phyloP scores from a whole-genome alignment of 2,113 vertebrate genomes.

The Vidua macroura region DNA sequence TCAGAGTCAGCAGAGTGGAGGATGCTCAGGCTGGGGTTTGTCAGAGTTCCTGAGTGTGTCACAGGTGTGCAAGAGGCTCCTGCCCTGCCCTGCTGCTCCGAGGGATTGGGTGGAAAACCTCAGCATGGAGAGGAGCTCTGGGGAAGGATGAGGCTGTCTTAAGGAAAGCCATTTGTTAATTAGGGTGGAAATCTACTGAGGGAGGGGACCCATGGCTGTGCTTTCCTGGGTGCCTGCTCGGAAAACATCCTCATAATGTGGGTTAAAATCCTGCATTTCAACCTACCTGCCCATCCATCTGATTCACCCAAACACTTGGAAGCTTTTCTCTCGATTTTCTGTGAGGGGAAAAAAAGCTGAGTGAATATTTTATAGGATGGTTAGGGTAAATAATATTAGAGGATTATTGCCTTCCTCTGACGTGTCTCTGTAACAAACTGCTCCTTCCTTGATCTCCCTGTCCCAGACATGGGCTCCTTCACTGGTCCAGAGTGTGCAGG shows the following conservation, averaged over 20 bases:
- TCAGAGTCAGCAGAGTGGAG: fast-evolving
- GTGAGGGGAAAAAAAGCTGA: neutral
- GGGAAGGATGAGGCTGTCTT: neutral
- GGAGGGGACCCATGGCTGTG: neutral
- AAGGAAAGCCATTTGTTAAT: neutral
- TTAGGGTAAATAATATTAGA: neutral
- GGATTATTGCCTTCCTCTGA: neutral
- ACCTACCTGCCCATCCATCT: fast-evolving
- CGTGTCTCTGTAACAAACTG: neutral
- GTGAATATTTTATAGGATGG: neutral
- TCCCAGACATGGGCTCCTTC: neutral
- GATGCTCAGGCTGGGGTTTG: neutral
- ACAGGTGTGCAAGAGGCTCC: fast-evolving
- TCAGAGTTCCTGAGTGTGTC: neutral
- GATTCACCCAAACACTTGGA: neutral
- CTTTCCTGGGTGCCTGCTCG: neutral
- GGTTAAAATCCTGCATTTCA: neutral
- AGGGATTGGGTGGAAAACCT: fast-evolving
- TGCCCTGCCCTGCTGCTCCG: neutral
- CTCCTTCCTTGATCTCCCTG: neutral
- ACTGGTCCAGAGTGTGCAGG: fast-evolving
- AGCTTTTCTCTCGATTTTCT: neutral
- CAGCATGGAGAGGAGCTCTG: fast-evolving
- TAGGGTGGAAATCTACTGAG: neutral
- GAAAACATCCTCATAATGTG: neutral